Conservation (phyloP, 2,888 invertebrate species). For the Drosophila fulvimacula region DNA sequence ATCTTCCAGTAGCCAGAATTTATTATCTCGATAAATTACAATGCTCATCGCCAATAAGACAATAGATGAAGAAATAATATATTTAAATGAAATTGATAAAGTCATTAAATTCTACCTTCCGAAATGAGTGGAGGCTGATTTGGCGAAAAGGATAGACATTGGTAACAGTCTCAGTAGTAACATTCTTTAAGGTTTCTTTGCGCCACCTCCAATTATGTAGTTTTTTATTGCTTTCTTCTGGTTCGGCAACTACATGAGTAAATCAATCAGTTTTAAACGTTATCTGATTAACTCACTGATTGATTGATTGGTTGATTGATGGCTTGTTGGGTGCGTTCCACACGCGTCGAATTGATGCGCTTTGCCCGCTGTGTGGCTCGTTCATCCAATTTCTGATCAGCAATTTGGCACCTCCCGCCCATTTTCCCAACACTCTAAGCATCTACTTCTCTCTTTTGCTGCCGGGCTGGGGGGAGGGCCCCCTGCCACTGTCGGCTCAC, state of each 20-base stretch:
- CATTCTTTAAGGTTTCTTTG: no score
- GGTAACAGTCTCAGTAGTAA: no score
- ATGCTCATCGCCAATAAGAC: no score
- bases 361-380: slow-evolving; percentile 28
- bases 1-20: no score
- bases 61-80: no score
- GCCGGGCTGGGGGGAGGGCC: no score
- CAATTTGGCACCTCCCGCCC: not conserved
- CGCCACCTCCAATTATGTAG: no score
- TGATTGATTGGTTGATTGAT: slow-evolving; percentile 36
- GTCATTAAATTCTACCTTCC: no score
- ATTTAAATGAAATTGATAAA: no score
- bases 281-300: slow-evolving; percentile 20
- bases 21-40: no score
- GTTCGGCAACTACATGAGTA: slow-evolving; percentile 23
- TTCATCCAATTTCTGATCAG: slow-evolving; percentile 16
- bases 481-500: not conserved
- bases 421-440: not conserved
- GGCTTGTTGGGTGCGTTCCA: slow-evolving; percentile 36
- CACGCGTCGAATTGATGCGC: slow-evolving; percentile 47
- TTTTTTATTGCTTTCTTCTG: not conserved
- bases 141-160: no score
- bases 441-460: not conserved
- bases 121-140: no score
- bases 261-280: slow-evolving; percentile 52